phyloP scores from a whole-genome alignment of 2,888 invertebrate species.

The Autographa pulchrina region DNA sequence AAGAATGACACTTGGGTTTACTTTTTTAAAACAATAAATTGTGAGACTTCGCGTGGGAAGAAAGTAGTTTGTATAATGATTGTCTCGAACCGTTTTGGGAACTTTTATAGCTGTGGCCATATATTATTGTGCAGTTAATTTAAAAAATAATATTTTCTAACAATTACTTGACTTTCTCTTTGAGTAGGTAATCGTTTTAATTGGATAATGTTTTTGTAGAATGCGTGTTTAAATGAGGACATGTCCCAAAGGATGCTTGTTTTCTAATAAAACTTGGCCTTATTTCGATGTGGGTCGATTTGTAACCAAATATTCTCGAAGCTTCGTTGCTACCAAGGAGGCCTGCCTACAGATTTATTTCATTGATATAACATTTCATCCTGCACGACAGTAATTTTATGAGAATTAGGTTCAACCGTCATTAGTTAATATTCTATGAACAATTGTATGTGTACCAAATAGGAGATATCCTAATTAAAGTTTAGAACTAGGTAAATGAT shows the following conservation, averaged over 20 bases:
- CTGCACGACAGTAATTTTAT: not conserved
- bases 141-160: not conserved
- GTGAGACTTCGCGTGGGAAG: slow-evolving; percentile 33
- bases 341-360: slow-evolving; percentile 3
- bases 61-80: slow-evolving; percentile 16
- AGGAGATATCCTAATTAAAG: not conserved
- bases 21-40: slow-evolving; percentile 5
- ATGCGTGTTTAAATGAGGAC: not conserved
- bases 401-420: not conserved
- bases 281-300: slow-evolving; percentile 1
- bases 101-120: slow-evolving; percentile 16
- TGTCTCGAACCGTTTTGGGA: slow-evolving; percentile 34
- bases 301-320: not conserved
- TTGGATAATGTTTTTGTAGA: not conserved
- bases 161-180: slow-evolving; percentile 3
- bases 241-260: not conserved
- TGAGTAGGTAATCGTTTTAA: not conserved
- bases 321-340: slow-evolving; percentile 1
- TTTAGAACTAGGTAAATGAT: not conserved
- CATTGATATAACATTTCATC: slow-evolving; percentile 2
- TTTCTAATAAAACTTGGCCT: slow-evolving; percentile 4
- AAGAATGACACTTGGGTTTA: slow-evolving; percentile 5
- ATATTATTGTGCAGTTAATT: slow-evolving; percentile 30
- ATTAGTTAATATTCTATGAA: not conserved
- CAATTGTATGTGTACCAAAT: not conserved